These are phyloP conservation scores for Chironomus striatipennis DNA, from an alignment of 1,140 invertebrate genomes.

Conservation along the genomic window DNA sequence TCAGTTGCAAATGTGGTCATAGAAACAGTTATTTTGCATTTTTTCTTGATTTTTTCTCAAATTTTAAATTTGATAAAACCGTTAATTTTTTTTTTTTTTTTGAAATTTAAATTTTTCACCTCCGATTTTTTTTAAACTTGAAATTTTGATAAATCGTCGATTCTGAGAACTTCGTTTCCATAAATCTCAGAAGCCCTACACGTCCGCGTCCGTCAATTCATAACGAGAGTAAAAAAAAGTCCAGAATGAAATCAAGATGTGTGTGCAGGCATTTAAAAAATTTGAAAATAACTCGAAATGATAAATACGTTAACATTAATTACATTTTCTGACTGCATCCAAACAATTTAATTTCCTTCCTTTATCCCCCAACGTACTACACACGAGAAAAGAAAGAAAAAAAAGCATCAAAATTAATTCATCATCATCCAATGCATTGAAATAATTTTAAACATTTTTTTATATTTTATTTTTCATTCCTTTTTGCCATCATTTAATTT, in stretches of 20 bases:
- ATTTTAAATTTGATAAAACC: too few species aligned
- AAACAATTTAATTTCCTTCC: constrained; percentile 3
- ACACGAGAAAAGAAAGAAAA: neutral
- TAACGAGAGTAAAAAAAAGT: neutral
- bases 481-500: constrained; percentile 23
- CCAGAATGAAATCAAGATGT: neutral
- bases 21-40: too few species aligned
- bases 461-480: neutral
- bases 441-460: neutral
- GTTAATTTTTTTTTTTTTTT: too few species aligned
- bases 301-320: constrained; percentile 22
- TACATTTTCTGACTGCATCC: neutral
- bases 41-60: too few species aligned
- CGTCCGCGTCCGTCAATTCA: neutral
- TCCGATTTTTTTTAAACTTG: too few species aligned
- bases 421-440: constrained; percentile 3
- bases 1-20: too few species aligned
- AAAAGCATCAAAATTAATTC: constrained; percentile 20
- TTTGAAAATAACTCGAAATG: constrained; percentile 16
- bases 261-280: constrained; percentile 13
- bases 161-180: too few species aligned
- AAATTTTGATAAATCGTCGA: too few species aligned
- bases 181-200: too few species aligned
- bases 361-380: neutral
- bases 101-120: too few species aligned